A percentile compares a stretch with the other conserved stretches of the same genome.
Evolutionary conservation across 2,888 invertebrate genomes (phyloP).

Genomic region (Leptopterna dolabrata): DNA sequence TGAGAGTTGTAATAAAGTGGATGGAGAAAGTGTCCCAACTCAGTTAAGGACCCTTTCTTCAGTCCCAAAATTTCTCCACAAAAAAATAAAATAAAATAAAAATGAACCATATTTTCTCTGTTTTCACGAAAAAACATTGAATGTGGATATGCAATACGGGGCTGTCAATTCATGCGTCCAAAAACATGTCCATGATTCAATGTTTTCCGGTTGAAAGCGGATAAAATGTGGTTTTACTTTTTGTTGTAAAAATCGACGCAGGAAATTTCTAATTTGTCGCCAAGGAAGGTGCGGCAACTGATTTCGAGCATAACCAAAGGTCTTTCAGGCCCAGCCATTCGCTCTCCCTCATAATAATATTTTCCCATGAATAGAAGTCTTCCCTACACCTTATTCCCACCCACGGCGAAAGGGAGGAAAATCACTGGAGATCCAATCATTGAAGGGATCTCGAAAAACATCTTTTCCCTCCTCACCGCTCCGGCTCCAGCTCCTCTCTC

Average conservation of each 20-base stretch:
- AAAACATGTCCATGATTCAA: no score
- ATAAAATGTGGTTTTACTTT: no score
- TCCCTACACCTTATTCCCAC: not conserved
- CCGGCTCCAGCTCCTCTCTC: not conserved
- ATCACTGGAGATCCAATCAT: conserved; percentile 1
- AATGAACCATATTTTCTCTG: no score
- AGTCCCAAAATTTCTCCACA: no score
- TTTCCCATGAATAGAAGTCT: not conserved
- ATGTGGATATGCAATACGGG: no score
- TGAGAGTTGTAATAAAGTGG: no score
- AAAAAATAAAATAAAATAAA: no score
- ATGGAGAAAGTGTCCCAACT: no score
- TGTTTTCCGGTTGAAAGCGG: no score
- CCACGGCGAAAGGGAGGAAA: not conserved
- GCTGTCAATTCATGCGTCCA: no score
- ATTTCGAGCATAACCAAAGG: not conserved
- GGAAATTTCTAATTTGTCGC: not conserved
- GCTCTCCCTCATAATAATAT: not conserved
- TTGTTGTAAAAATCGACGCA: not conserved
- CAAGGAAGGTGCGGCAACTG: not conserved
- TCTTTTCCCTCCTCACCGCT: not conserved
- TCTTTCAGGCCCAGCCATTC: not conserved
- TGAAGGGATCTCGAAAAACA: not conserved
- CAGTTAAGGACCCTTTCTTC: no score
- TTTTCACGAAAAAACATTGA: no score